Percentiles rank a stretch among this genome's conserved stretches.
These are phyloP conservation scores for Harpagoxenus sublaevis DNA, from an alignment of 2,888 invertebrate species.

Conservation along the genomic window DNA sequence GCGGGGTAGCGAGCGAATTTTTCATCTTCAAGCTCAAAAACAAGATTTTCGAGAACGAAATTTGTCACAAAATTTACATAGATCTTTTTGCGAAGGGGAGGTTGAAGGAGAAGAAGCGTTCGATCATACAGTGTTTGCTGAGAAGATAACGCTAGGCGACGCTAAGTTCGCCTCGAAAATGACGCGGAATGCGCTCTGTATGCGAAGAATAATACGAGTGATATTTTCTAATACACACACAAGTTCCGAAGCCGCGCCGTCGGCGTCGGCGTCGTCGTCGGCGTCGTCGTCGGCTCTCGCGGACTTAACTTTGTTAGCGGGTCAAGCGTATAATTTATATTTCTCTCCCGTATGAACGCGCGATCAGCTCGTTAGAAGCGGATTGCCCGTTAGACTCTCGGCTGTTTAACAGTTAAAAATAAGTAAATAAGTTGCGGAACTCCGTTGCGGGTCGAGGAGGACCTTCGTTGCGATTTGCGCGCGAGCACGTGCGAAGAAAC, in stretches of 20 bases:
- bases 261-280: too few relatives aligned
- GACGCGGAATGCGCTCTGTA: not conserved
- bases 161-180: not conserved
- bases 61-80: not conserved
- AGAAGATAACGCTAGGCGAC: not conserved
- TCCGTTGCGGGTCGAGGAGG: not conserved
- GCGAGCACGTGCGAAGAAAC: not conserved
- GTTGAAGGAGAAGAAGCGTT: not conserved
- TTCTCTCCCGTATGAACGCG: not conserved
- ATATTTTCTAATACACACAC: slow-evolving; percentile 17
- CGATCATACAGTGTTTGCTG: not conserved
- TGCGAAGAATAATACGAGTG: not conserved
- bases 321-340: slow-evolving; percentile 5
- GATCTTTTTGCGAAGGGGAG: not conserved
- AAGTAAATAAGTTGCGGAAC: slow-evolving; percentile 15
- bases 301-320: not conserved
- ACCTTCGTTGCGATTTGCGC: slow-evolving; percentile 22
- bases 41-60: not conserved
- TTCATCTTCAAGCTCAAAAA: not conserved
- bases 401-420: slow-evolving; percentile 32
- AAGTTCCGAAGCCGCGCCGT: not conserved
- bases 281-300: not conserved
- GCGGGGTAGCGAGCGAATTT: not conserved
- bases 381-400: not conserved
- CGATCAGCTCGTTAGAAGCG: slow-evolving; percentile 13